Evolutionary conservation across 64 coral and sea anemone genomes (phyloP).

Genomic region (Trachythela sp.): DNA sequence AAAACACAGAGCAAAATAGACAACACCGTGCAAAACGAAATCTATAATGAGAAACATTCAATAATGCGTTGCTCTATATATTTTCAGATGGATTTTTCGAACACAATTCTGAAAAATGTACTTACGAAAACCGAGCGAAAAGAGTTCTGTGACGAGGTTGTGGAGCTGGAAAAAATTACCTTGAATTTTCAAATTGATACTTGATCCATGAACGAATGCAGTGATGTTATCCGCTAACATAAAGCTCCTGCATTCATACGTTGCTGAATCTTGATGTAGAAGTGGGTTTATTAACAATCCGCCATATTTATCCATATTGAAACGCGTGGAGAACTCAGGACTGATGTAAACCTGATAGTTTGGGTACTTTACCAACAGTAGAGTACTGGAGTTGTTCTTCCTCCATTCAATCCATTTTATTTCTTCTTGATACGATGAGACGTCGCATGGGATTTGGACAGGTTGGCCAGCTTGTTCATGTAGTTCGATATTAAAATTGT

Average conservation of each 20-base stretch:
- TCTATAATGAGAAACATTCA: too few species aligned
- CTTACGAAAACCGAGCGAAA: too few species aligned
- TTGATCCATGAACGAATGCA: neutral
- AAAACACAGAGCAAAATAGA: too few species aligned
- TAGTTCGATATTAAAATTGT: neutral
- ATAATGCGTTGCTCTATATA: too few species aligned
- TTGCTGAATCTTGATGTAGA: neutral
- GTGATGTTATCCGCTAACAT: neutral
- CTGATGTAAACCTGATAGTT: neutral
- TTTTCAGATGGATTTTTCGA: too few species aligned
- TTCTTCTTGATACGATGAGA: neutral
- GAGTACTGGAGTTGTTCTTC: neutral
- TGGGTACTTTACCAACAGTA: neutral
- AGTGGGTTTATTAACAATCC: neutral
- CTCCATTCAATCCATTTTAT: neutral
- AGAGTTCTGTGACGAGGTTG: too few species aligned
- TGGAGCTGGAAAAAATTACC: neutral
- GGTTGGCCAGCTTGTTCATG: neutral
- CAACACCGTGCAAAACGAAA: too few species aligned
- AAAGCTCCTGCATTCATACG: neutral
- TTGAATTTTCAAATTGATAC: neutral
- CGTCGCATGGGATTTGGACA: neutral
- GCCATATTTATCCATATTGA: neutral
- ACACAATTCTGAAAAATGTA: too few species aligned
- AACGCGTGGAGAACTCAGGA: neutral